These are phyloP conservation scores for Spinibarbus caldwelli DNA, from an alignment of 2,797 vertebrate species.

Conservation along the genomic window DNA sequence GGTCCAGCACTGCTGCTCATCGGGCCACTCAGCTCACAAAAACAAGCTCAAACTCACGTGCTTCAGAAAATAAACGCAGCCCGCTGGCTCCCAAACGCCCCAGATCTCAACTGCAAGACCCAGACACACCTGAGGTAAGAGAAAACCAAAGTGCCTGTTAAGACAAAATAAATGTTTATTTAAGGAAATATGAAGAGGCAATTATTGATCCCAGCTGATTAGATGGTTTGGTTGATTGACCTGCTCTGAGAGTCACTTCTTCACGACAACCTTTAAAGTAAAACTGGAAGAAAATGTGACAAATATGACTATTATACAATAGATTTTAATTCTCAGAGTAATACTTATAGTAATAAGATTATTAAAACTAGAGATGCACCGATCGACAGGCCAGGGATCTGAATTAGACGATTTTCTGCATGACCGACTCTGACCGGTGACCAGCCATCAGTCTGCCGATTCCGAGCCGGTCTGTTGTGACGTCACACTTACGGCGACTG, in stretches of 20 bases:
- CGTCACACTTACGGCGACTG: too few species aligned
- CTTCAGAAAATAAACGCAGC: constrained; percentile 60
- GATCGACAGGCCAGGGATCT: too few species aligned
- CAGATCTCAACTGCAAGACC: constrained; percentile 64
- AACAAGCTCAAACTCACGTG: not conserved
- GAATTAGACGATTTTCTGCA: too few species aligned
- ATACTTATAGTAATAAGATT: not conserved
- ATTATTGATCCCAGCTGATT: not conserved
- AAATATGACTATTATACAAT: not conserved
- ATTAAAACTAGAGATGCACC: too few species aligned
- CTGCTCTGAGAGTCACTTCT: too few species aligned
- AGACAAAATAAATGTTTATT: not conserved
- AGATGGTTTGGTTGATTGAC: too few species aligned
- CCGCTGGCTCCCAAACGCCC: constrained; percentile 77
- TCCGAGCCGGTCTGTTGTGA: too few species aligned
- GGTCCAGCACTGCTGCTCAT: constrained; percentile 53
- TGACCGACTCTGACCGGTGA: too few species aligned
- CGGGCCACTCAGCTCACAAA: constrained; percentile 67
- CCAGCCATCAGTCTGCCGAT: too few species aligned
- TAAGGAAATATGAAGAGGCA: not conserved
- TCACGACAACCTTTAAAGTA: not conserved
- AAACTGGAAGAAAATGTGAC: not conserved
- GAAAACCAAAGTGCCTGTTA: not conserved
- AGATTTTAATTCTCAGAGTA: not conserved
- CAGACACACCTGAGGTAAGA: constrained; percentile 86